Evolutionary conservation across 2,888 invertebrate species (phyloP), one percentile per base, ranked within the genome.

Genomic region (Oscheius myriophilus): DNA sequence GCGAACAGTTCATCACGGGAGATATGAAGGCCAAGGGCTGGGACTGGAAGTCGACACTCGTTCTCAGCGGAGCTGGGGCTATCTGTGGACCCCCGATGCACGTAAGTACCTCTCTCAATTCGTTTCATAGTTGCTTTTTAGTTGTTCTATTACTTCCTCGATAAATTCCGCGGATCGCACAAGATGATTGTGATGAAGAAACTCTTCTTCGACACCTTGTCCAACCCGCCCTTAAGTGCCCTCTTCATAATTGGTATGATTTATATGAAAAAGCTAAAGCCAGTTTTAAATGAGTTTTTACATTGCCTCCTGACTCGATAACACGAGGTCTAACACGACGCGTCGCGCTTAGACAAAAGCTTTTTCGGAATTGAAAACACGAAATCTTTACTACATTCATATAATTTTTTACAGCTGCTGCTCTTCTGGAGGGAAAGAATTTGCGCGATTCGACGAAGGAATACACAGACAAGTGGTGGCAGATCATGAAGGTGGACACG

Each of bases 401-500:
- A 3, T 33, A 33, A 33, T 6, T 33, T 9, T 9, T 33, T 33
- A 6, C 33, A 33, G 16, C 26, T 0, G 61, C 61, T 1, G 61
- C 61, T 14, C 49, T 61, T 23, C 23, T 61, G 12, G 46, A 46
- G n/a, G 61, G 61, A 33, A 46, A 49, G 46, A 46, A n/a, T 46
- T 26, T 49, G 25, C 25, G 33, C n/a, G 49, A 61, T 23, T 46
- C 61, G 2, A 9, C 49, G 26, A 39, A 26, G 12, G 61, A 61
- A 25, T 61, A 61, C 25, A 61, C 46, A 26, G 49, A 61, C 33
- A 61, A 61, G 46, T 61, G 46, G 18, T 61, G 61, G 61, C 39
- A 46, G n/a, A 61, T 61, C 39, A 33, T 61, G 25, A 46, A 18
- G 23, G 49, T 61, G 1, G 61, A 61, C 49, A 61, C 33, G 0